A percentile compares a stretch with the other conserved stretches of the same genome.
Conservation (phyloP, 2,113 vertebrate species). For the Leptosomus discolor region DNA sequence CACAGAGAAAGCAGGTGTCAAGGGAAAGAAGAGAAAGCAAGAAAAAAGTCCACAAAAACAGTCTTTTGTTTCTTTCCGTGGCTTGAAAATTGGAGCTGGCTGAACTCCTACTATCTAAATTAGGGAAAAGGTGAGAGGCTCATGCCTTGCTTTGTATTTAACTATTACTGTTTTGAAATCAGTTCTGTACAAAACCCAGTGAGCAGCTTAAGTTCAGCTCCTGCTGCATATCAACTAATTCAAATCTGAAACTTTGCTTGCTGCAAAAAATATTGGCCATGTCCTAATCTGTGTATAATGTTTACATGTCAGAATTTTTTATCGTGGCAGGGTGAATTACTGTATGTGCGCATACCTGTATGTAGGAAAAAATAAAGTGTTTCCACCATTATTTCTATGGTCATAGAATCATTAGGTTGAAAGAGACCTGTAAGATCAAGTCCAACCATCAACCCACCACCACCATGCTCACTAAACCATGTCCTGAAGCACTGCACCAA, state of each 20-base stretch:
- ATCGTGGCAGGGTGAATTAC: not conserved
- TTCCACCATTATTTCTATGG: not conserved
- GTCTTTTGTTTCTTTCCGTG: not conserved
- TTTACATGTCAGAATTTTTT: not conserved
- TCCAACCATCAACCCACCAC: too few relatives aligned
- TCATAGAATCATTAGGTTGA: too few relatives aligned
- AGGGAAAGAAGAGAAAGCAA: not conserved
- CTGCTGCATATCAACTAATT: not conserved
- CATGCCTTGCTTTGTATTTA: not conserved
- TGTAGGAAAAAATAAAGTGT: not conserved
- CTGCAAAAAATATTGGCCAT: not conserved
- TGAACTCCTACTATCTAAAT: not conserved
- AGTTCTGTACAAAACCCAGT: not conserved
- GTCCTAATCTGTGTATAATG: not conserved
- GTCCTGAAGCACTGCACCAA: too few relatives aligned
- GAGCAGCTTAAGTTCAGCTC: not conserved
- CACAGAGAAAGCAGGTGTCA: not conserved
- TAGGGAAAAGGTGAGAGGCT: not conserved
- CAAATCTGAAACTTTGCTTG: not conserved
- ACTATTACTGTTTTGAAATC: not conserved
- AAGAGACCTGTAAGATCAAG: too few relatives aligned
- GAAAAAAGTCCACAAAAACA: not conserved
- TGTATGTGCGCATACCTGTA: not conserved
- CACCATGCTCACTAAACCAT: too few relatives aligned
- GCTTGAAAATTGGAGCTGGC: not conserved